Evolutionary conservation across 2,888 invertebrate species (phyloP).

Genomic region (Drepanosiphum platanoidis): DNA sequence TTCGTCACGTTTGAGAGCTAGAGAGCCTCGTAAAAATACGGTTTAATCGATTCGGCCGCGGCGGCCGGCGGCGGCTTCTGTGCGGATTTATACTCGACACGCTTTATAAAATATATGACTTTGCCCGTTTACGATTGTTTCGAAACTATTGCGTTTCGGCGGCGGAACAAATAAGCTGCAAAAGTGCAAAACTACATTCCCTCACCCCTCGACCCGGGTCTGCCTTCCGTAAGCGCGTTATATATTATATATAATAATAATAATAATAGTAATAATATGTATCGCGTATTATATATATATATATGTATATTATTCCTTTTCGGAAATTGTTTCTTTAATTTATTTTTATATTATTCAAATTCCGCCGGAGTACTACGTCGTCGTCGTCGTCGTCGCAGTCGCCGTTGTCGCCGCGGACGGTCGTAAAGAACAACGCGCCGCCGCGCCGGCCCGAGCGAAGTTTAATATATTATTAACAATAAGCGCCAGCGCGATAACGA

Average conservation of each 20-base stretch:
- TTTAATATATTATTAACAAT: constrained; percentile 26
- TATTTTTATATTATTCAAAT: constrained; percentile 33
- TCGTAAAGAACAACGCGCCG: neutral
- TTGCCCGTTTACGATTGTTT: constrained; percentile 4
- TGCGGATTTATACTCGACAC: neutral
- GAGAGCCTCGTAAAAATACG: neutral
- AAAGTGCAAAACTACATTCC: neutral
- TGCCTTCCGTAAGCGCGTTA: neutral
- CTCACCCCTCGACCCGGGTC: neutral
- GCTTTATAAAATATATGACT: neutral
- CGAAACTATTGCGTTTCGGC: constrained; percentile 10
- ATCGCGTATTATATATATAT: neutral
- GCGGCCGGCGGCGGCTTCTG: no score
- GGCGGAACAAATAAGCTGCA: neutral
- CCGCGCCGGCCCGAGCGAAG: neutral
- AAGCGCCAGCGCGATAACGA: neutral
- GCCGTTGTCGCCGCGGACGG: no score
- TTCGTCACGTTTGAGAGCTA: neutral
- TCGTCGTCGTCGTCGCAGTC: no score
- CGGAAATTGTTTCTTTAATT: constrained; percentile 31
- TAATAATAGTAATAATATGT: no score
- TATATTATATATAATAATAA: no score
- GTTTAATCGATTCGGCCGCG: neutral
- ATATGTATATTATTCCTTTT: constrained; percentile 5
- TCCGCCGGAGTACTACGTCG: constrained; percentile 6